Evolutionary conservation across 1,140 invertebrate species (phyloP).

Genomic region (Heterodera carotae): DNA sequence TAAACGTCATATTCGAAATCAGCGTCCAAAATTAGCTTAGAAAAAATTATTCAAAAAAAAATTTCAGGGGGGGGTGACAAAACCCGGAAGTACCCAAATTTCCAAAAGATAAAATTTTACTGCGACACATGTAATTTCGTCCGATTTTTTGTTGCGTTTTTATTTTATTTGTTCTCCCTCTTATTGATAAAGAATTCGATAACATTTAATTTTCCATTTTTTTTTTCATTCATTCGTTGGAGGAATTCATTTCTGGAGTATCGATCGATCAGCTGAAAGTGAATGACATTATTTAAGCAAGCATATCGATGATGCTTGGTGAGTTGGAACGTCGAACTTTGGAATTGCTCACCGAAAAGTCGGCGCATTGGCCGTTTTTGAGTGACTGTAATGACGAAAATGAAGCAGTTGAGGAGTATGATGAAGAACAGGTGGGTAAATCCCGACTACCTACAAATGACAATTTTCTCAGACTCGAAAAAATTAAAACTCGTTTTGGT

Average conservation of each 20-base stretch:
- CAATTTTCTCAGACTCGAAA: too few species aligned
- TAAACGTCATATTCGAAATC: too few species aligned
- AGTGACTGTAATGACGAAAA: constrained; percentile 30
- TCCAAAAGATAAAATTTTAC: too few species aligned
- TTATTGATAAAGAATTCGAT: neutral
- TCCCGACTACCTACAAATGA: too few species aligned
- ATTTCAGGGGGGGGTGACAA: too few species aligned
- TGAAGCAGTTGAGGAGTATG: neutral
- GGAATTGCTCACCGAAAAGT: constrained; percentile 23
- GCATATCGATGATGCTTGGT: constrained; percentile 6
- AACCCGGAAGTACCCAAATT: too few species aligned
- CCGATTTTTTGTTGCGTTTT: too few species aligned
- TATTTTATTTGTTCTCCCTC: too few species aligned
- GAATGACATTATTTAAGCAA: neutral
- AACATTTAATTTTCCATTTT: neutral
- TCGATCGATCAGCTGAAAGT: neutral
- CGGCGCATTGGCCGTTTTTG: constrained; percentile 39
- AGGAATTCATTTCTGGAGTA: constrained; percentile 6
- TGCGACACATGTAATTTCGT: too few species aligned
- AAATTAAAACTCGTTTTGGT: too few species aligned
- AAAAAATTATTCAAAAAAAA: too few species aligned
- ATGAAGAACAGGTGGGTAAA: neutral
- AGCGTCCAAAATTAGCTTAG: too few species aligned
- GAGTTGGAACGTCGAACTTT: constrained; percentile 27
- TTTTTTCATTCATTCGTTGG: neutral